Conservation (phyloP, 2,797 vertebrate genomes). For the Streptopelia turtur region DNA sequence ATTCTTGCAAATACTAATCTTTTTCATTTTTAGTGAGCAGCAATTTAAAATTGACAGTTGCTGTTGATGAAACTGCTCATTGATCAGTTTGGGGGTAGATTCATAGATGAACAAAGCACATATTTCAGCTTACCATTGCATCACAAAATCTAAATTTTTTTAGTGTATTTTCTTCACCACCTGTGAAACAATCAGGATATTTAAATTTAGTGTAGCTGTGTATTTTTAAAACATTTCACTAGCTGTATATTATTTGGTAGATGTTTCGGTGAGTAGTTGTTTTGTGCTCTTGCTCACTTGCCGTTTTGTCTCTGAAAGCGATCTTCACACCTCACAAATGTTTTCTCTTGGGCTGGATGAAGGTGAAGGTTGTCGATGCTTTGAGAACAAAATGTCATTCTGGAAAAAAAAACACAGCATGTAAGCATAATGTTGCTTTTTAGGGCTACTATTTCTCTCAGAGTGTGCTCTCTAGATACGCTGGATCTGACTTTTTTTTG, state of each 20-base stretch:
- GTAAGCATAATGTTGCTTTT: background rate
- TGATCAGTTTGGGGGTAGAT: background rate
- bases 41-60: background rate
- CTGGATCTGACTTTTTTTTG: background rate
- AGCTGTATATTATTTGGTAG: background rate
- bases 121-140: background rate
- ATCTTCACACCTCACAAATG: conserved; percentile 85
- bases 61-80: background rate
- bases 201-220: background rate
- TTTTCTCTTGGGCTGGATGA: conserved; percentile 83
- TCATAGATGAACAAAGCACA: background rate
- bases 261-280: background rate
- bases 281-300: background rate
- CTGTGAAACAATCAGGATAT: background rate
- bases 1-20: background rate
- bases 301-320: background rate
- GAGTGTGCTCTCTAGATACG: background rate
- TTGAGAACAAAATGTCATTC: conserved; percentile 87
- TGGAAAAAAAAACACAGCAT: conserved; percentile 69
- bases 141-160: background rate
- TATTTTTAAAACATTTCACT: background rate
- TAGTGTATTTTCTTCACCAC: background rate
- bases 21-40: background rate
- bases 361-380: conserved; percentile 78
- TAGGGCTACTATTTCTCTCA: background rate